phyloP scores from a whole-genome alignment of 2,888 invertebrate species.

The Seira musarum region DNA sequence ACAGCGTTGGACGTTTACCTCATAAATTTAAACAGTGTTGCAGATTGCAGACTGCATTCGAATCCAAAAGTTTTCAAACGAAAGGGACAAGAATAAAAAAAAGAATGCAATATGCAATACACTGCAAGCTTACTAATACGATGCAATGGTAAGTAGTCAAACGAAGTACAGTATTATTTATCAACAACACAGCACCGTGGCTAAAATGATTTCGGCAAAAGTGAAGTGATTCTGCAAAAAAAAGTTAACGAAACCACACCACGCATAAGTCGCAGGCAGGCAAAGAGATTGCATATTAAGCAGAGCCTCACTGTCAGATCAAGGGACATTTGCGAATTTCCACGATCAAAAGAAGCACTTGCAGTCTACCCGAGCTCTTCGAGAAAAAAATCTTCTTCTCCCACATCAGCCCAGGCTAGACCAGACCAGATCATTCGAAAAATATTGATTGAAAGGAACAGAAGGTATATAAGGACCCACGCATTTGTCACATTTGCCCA shows the following conservation, averaged over 20 bases:
- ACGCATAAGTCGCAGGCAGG: too few species aligned
- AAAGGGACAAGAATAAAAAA: too few species aligned
- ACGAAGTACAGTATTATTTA: neutral
- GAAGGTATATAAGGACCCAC: slow-evolving; percentile 35
- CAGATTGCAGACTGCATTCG: neutral
- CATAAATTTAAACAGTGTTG: slow-evolving; percentile 10
- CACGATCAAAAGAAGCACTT: neutral
- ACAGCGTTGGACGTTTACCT: slow-evolving; percentile 3
- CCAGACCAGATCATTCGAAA: neutral
- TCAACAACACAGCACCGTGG: neutral
- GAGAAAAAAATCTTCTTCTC: neutral
- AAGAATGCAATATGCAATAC: too few species aligned
- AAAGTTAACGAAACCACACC: too few species aligned
- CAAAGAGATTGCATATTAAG: neutral
- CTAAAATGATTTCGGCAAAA: slow-evolving; percentile 4
- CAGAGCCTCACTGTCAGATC: neutral
- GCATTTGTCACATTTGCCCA: slow-evolving; percentile 43
- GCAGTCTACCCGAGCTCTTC: neutral
- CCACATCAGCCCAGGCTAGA: neutral
- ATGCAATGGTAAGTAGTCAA: neutral
- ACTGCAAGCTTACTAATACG: too few species aligned
- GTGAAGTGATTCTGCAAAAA: slow-evolving; percentile 3
- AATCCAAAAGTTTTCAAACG: too few species aligned
- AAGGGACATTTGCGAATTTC: slow-evolving; percentile 29
- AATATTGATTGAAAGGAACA: slow-evolving; percentile 7